A percentile compares a stretch with the other conserved stretches of the same genome.
phyloP scores from a whole-genome alignment of 2,113 vertebrate species.

The Rafetus swinhoei region DNA sequence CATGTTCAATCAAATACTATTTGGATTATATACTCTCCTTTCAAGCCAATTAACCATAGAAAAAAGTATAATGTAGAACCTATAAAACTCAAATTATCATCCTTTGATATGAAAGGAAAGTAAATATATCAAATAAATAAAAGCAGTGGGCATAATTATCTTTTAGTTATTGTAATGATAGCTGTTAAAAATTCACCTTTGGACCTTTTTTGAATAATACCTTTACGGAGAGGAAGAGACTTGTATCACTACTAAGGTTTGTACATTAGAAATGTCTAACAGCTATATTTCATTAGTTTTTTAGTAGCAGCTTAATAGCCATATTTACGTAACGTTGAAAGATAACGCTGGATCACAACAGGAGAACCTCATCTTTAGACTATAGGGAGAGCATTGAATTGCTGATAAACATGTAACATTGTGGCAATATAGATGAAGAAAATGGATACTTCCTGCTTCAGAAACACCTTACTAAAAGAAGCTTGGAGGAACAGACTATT shows the following conservation, averaged over 20 bases:
- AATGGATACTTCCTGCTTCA: not conserved
- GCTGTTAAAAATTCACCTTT: not conserved
- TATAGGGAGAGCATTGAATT: not conserved
- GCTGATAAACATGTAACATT: not conserved
- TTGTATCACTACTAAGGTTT: not conserved
- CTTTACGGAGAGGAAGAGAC: not conserved
- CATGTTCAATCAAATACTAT: not conserved
- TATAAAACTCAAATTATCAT: not conserved
- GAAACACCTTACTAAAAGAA: not conserved
- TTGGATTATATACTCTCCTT: not conserved
- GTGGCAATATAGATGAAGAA: not conserved
- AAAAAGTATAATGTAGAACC: not conserved
- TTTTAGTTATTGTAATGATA: not conserved
- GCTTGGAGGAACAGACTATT: slow-evolving; percentile 9
- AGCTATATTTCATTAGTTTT: not conserved
- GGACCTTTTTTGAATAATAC: not conserved
- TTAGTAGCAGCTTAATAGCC: not conserved
- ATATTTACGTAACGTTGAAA: not conserved
- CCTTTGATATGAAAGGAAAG: not conserved
- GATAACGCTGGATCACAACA: not conserved
- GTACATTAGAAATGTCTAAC: not conserved
- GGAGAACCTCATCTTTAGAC: not conserved
- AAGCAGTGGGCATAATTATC: not conserved
- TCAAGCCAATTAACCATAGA: not conserved
- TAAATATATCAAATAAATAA: not conserved